A percentile compares a stretch with the other conserved stretches of the same genome.
phyloP scores from a whole-genome alignment of 2,113 vertebrate species.

The Xyrauchen texanus region DNA sequence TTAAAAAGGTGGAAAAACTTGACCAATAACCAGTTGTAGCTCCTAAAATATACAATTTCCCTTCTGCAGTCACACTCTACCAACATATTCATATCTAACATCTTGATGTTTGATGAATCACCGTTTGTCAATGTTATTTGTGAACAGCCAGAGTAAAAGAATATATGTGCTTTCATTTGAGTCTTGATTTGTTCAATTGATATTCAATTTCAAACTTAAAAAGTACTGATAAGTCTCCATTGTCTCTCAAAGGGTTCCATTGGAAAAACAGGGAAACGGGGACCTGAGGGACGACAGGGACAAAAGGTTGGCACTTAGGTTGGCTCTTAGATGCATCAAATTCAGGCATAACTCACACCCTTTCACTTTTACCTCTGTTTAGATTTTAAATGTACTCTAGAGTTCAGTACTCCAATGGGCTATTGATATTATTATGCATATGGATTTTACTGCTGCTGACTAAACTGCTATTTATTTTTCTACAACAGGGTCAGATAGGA shows the following conservation, averaged over 20 bases:
- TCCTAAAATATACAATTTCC: too few species aligned
- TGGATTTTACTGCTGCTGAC: background rate
- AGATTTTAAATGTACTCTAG: background rate
- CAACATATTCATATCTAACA: too few species aligned
- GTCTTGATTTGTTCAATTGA: too few species aligned
- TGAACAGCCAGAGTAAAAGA: too few species aligned
- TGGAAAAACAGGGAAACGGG: slow-evolving; percentile 65
- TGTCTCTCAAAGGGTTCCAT: slow-evolving; percentile 62
- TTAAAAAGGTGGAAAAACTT: too few species aligned
- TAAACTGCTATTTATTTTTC: slow-evolving; percentile 9
- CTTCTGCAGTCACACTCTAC: too few species aligned
- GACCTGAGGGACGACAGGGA: slow-evolving; percentile 67
- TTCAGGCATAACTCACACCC: background rate
- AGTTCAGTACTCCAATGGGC: background rate
- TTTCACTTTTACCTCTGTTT: background rate
- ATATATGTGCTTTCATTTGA: too few species aligned
- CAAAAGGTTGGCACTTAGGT: slow-evolving; percentile 72
- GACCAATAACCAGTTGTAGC: too few species aligned
- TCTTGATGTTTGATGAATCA: too few species aligned
- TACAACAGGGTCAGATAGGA: slow-evolving; percentile 71
- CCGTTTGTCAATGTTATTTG: too few species aligned
- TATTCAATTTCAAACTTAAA: background rate
- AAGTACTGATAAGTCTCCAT: too few species aligned
- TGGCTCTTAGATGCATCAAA: too few species aligned
- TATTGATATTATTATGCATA: background rate